Base-by-base conservation (phyloP, 2,797 vertebrate genomes). In the Podarcis siculus region DNA sequence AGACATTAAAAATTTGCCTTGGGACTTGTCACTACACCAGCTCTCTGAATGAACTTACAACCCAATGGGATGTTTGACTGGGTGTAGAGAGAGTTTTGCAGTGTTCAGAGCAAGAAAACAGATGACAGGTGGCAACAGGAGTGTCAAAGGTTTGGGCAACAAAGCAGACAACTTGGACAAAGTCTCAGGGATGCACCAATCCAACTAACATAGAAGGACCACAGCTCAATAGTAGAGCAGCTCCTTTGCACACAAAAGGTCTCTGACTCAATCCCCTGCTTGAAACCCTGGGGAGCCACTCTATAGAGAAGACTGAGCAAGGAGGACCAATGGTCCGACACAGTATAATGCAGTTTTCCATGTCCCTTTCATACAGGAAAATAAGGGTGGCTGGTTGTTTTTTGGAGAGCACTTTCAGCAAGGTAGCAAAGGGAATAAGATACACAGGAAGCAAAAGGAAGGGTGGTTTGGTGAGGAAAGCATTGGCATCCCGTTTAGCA, bases 41-140 rank as follows among this genome's bases (percentile, higher is more conserved):
- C 89, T 89, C 89, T 72, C 83, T 72, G 80, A 89, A 58, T 17
- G 19, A 58, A 32, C 23, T n/a, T 17, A 69, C 67, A 78, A 82
- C 10, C 27, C 25, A 67, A 45, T 15, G 49, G 17, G 49, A 9
- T 37, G 21, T 7, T 7, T 3, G 42, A 32, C 30, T 32, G 23
- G 8, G 25, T 49, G 49, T 49, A 49, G 49, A 49, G 49, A 30
- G 25, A 21, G 32, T 1, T 21, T 13, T 55, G 42, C n/a, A 83
- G 32, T 21, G 25, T 32, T 10, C 82, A 83, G 42, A 71, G 67
- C 21, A 13, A 82, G 27, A 23, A 6, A 49, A 32, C 19, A 25
- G 1, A 23, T 45, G 42, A 35, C 19, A 58, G 49, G 32, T 25
- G 1, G 30, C 2, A 27, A 23, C 42, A 72, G 82, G 42, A 12